phyloP scores from a whole-genome alignment of 2,113 vertebrate species.

The Megaptera novaeangliae region DNA sequence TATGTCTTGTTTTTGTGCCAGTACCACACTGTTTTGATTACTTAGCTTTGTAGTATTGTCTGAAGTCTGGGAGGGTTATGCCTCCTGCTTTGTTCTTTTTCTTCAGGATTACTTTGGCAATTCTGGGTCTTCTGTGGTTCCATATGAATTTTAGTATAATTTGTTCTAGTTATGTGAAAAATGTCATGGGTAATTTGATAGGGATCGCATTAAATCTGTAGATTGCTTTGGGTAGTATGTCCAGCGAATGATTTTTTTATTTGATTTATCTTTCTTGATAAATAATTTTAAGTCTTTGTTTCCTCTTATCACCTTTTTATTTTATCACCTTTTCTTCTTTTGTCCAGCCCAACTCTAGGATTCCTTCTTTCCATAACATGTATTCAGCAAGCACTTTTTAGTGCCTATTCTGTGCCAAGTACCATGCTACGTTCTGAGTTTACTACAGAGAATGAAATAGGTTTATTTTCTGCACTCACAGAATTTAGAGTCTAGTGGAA shows the following conservation, averaged over 20 bases:
- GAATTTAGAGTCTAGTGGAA: not conserved
- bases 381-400: not conserved
- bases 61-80: not conserved
- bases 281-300: not conserved
- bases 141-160: not conserved
- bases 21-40: not conserved
- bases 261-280: not conserved
- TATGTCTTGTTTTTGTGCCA: not conserved
- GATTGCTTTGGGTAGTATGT: not conserved
- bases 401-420: not conserved
- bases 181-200: not conserved
- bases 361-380: not conserved
- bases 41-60: not conserved
- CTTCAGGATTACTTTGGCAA: not conserved
- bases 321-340: not conserved
- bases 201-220: not conserved
- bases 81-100: not conserved
- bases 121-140: not conserved
- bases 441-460: not conserved
- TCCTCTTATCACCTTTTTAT: not conserved
- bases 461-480: not conserved
- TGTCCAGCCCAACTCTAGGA: not conserved
- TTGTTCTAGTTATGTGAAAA: not conserved
- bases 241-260: not conserved
- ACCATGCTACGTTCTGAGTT: not conserved